Evolutionary conservation across 2,113 vertebrate genomes (phyloP), one percentile per base, ranked within the genome.

Genomic region (Aptenodytes forsteri): DNA sequence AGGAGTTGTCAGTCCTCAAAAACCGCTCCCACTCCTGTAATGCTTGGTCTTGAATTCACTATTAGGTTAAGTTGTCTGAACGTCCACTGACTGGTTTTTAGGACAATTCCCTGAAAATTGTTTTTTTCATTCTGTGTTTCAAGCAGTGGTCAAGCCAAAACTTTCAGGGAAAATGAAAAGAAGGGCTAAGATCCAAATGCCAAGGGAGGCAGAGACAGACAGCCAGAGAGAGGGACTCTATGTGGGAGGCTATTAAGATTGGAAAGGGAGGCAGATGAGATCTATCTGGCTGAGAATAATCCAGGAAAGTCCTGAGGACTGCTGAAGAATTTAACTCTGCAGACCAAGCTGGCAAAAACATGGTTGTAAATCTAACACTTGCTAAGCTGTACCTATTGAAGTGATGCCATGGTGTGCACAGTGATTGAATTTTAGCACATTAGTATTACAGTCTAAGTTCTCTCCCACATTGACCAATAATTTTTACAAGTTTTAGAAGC

Each of bases 401-500:
- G 23, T 52, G 52, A 76, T 79, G 80, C 56, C 69, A 64, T 34
- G 59, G 65, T 55, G 58, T 62, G 66, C 0, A 1, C 55, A 52
- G 62, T 70, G 69, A 90, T 70, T 89, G 89, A 91, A 94, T 93
- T 95, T 87, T 85, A 87, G 55, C 23, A 50, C 72, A 54, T 79
- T 70, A 87, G 44, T 96, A 58, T 86, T 78, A 44, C n/a, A 78
- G 32, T 32, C 69, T 44, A 64, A 91, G 26, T 90, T 80, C 58
- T 82, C 62, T 90, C 84, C 70, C 62, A 59, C 75, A 64, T 2
- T 32, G 58, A 76, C 47, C 47, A 83, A 89, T 93, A 91, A 85
- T 96, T 89, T 91, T 56, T 90, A 75, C 64, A 92, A 87, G 46
- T 85, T 89, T 95, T 59, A 92, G 88, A 93, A 95, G 62, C 64